Evolutionary conservation across 2,888 invertebrate species (phyloP), one percentile per base, ranked within the genome.

Genomic region (Camptogramma bilineatum): DNA sequence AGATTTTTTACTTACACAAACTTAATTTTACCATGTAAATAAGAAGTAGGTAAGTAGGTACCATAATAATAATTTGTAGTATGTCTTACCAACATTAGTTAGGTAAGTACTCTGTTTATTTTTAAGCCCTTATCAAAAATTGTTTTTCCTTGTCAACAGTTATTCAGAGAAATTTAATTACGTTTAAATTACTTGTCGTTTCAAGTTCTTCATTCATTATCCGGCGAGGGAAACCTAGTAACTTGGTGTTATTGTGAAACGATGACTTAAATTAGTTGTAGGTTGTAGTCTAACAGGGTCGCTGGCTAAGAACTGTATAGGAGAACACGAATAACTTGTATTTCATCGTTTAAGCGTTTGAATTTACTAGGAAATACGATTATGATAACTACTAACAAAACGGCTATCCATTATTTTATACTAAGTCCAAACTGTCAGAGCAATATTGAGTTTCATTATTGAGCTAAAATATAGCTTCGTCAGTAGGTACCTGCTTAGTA

Each of bases 1-100:
- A 72, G 75, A 72, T 70, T 79, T 72, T 77, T 70, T 70, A 77
- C 75, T 65, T 61, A 73, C 68, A 69, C 56, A 67, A 66, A 65
- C 57, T 70, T 55, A 57, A 71, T 71, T 39, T 69, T 69, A 57
- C 46, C 60, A 64, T 57, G 58, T 51, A 50, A 62, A 64, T 62
- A 71, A 64, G 34, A 39, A 10, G 17, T 16, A n/a, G n/a, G n/a
- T n/a, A n/a, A n/a, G n/a, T n/a, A n/a, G n/a, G n/a, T n/a, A n/a
- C 18, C 52, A 21, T 19, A n/a, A n/a, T 54, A 52, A 56, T 73
- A 68, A 73, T 73, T 72, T 61, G 67, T n/a, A n/a, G n/a, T n/a
- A n/a, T 53, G 21, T 52, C 52, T 21, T 13, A 28, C 8, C 28
- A 28, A 28, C 28, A 28, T n/a, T n/a, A n/a, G n/a, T n/a, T n/a